These are phyloP conservation scores for Caenorhabditis sp. DNA, from an alignment of 2,888 invertebrate species.

Conservation along the genomic window DNA sequence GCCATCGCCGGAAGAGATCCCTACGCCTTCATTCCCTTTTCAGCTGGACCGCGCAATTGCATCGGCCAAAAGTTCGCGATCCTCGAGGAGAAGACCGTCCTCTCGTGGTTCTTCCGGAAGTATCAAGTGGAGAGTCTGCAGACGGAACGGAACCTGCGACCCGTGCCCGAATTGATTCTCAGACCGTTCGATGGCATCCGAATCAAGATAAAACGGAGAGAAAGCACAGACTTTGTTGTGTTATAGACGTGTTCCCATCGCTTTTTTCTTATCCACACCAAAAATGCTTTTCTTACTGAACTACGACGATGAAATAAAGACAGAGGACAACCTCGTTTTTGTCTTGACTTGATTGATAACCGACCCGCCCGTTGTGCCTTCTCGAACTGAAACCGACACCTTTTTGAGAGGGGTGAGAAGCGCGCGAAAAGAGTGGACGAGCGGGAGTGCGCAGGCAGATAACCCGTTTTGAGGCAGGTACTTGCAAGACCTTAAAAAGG, in stretches of 20 bases:
- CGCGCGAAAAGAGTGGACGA: background rate
- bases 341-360: conserved; percentile 29
- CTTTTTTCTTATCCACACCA: background rate
- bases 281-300: background rate
- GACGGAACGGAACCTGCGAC: conserved; percentile 43
- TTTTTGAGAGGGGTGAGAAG: conserved; percentile 2
- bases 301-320: background rate
- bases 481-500: conserved; percentile 43
- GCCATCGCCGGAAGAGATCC: conserved; percentile 71
- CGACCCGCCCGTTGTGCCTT: conserved; percentile 5
- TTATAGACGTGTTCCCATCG: too few relatives aligned
- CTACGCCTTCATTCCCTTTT: conserved; percentile 75
- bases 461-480: conserved; percentile 47
- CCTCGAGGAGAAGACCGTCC: conserved; percentile 80
- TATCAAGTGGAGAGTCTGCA: conserved; percentile 40
- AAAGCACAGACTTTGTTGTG: conserved; percentile 29
- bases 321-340: conserved; percentile 1
- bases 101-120: conserved; percentile 51
- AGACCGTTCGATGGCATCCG: conserved; percentile 43
- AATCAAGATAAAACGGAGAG: conserved; percentile 41
- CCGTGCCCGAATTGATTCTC: conserved; percentile 48
- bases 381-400: conserved; percentile 52
- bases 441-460: conserved; percentile 25
- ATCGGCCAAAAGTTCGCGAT: conserved; percentile 80
- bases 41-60: conserved; percentile 76